Evolutionary conservation across 2,888 invertebrate species (phyloP).

Genomic region (Callimorpha dominula): DNA sequence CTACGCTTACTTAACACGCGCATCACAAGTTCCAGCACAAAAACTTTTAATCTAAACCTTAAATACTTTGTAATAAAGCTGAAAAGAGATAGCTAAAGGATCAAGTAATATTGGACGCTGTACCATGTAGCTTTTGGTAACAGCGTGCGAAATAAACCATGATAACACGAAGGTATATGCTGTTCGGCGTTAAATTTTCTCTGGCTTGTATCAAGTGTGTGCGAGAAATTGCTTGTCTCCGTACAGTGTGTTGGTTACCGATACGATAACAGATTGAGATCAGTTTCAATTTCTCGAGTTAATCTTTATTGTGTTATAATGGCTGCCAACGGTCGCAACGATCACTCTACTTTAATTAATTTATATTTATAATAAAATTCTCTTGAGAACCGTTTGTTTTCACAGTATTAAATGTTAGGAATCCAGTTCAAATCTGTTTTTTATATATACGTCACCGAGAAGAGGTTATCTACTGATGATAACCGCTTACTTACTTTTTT

Average conservation of each 20-base stretch:
- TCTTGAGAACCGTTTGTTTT: no score
- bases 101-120: constrained; percentile 53
- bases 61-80: neutral
- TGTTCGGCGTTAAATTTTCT: constrained; percentile 71
- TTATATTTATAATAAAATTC: no score
- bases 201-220: constrained; percentile 50
- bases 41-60: constrained; percentile 46
- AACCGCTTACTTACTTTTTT: no score
- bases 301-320: constrained; percentile 34
- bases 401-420: no score
- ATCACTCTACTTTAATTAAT: constrained; percentile 23
- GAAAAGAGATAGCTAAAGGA: constrained; percentile 43
- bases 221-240: constrained; percentile 38
- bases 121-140: constrained; percentile 71
- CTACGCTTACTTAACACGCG: constrained; percentile 76
- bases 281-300: constrained; percentile 26
- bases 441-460: no score
- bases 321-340: constrained; percentile 22
- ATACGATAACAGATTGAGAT: constrained; percentile 30
- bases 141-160: constrained; percentile 79
- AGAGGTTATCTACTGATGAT: no score
- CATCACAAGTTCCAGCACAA: constrained; percentile 60
- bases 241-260: constrained; percentile 35
- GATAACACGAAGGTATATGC: constrained; percentile 75
- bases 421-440: no score